Base-by-base conservation (phyloP, 2,797 vertebrate species). In the Malacoraja senta region DNA sequence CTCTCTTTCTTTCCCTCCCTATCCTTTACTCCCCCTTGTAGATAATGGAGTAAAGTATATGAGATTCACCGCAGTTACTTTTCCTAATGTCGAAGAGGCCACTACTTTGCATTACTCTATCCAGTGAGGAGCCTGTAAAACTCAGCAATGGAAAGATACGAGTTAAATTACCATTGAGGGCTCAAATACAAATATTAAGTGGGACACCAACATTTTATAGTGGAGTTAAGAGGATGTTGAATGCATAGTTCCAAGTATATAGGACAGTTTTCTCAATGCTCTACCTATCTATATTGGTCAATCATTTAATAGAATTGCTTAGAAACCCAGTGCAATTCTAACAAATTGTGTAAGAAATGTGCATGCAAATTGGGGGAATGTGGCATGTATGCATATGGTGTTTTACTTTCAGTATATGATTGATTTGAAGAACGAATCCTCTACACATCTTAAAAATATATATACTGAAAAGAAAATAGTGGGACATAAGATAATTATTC, bases 1-100 rank as follows among this genome's bases (percentile, higher is more conserved):
- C 21, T 29, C 2, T 79, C 93, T 93, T 91, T 76, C 77, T 58
- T 93, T 94, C 93, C 65, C 91, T 94, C 86, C 78, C 93, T 93
- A 71, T 19, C 21, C 17, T 15, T 53, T 53, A 53, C 79, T 32
- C 79, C 21, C 6, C 68, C n/a, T 32, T 38, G 29, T 63, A 0
- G 38, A 4, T 26, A 26, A 24, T 84, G 44, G 44, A 83, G 2
- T 83, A 21, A 38, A 7, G 8, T 83, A 19, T 24, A 19, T 53
- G 38, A 1, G 44, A 83, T 83, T 83, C 8, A 13, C 9, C 79
- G 9, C 0, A 6, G 1, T 84, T 61, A 24, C 7, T 38, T 44
- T 91, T 91, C 29, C 26, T 86, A 61, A 86, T n/a, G 58, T 32
- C 3, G 13, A 68, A 65, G 29, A 21, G 63, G n/a, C 61, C 53